These are phyloP conservation scores for Pseudopipra pipra DNA, from an alignment of 2,113 vertebrate genomes.

Conservation along the genomic window DNA sequence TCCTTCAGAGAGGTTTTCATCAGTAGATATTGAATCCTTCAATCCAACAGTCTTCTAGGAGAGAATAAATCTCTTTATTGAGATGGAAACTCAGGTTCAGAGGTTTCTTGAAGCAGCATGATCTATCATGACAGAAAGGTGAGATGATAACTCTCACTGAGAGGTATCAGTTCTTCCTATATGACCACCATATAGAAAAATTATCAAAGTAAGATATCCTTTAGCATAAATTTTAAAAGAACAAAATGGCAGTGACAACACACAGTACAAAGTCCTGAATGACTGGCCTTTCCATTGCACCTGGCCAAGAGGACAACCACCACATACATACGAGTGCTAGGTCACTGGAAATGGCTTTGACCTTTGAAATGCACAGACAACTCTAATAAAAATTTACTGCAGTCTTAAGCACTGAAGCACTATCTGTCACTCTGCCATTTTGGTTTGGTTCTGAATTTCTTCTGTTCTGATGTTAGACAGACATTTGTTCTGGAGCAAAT, in stretches of 20 bases:
- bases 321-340: accelerated
- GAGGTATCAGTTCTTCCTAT: neutral
- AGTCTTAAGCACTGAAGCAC: neutral
- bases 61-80: neutral
- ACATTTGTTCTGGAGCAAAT: neutral
- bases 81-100: neutral
- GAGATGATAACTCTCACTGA: neutral
- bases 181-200: neutral
- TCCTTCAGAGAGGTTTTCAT: neutral
- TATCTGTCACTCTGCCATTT: neutral
- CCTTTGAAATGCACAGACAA: neutral
- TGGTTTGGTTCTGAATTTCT: neutral
- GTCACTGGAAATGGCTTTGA: neutral
- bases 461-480: neutral
- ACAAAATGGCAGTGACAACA: neutral
- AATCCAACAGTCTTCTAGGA: neutral
- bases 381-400: neutral
- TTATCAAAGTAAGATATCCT: neutral
- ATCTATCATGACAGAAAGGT: neutral
- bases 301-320: neutral
- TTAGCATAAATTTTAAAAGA: neutral
- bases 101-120: neutral
- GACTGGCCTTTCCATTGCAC: neutral
- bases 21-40: neutral
- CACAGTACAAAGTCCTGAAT: neutral